Base-by-base conservation (phyloP, 2,888 invertebrate genomes). In the Artemia sp. region DNA sequence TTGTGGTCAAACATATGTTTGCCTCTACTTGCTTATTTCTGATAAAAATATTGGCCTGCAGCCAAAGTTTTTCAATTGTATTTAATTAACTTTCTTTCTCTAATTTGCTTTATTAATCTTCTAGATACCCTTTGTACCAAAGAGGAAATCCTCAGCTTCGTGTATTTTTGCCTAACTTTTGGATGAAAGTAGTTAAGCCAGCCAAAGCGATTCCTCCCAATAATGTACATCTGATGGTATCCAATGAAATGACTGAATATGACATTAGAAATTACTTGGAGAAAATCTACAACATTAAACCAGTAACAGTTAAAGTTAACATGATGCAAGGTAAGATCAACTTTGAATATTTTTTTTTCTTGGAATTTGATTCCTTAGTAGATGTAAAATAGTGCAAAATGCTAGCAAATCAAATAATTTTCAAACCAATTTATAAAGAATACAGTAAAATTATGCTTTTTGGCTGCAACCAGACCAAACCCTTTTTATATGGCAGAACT, bases 91-190 rank as follows among this genome's bases (percentile, higher is more conserved):
- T 38, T 38, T 6, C 38, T 38, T 6, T 5, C 38, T 38, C 38
- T 38, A 38, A 3, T 38, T 38, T 38, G 38, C 4, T 51, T 70
- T 51, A 14, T 64, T 71, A 8, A 12, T n/a, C 58, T 73, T 81
- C 67, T 75, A 89, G 90, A 85, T 95, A 95, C 81, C 95, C 94
- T 2, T 76, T 93, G 52, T 95, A 90, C 79, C 88, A 89, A 79
- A 85, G 84, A 77, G 96, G 96, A 12, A 90, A 91, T 78, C 96
- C 97, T n/a, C 96, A 96, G 77, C 80, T 92, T 52, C 82, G 96
- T 71, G 83, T 96, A 11, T 94, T 92, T 78, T 80, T 98, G 52
- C 96, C 97, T 0, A 92, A 96, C 78, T 97, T 97, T 80, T 97
- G 93, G 92, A 86, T 98, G 86, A 96, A 95, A 80, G 76, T 96